phyloP scores from a whole-genome alignment of 2,797 vertebrate species.

The Sorex maritimensis region DNA sequence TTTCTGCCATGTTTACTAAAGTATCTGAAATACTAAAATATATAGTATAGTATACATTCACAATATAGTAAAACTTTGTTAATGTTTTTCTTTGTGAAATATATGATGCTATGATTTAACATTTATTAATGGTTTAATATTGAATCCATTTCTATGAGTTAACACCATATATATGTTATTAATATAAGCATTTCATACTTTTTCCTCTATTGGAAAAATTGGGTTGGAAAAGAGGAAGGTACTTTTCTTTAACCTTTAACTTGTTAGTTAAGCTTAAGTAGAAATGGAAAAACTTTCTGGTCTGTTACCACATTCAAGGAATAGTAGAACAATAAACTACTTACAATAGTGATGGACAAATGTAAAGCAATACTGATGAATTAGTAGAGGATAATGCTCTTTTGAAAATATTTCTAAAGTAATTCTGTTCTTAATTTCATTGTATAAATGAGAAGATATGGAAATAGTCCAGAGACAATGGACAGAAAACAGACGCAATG shows the following conservation, averaged over 20 bases:
- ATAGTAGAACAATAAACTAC: background rate
- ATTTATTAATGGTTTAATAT: background rate
- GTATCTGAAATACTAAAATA: too few species aligned
- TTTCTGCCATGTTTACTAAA: background rate
- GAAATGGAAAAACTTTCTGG: too few species aligned
- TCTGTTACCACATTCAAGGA: background rate
- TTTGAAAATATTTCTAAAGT: background rate
- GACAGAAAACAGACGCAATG: background rate
- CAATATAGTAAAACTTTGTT: background rate
- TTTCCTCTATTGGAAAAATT: background rate
- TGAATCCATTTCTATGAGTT: slow-evolving; percentile 15
- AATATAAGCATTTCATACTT: background rate
- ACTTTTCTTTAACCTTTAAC: too few species aligned
- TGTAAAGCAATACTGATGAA: background rate
- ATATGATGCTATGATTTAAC: background rate
- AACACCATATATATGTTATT: background rate
- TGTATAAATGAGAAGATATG: background rate
- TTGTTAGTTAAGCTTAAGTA: too few species aligned
- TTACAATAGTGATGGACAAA: too few species aligned
- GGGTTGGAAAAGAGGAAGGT: too few species aligned
- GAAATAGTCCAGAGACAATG: background rate
- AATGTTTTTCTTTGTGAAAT: background rate
- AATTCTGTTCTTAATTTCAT: background rate
- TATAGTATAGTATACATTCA: too few species aligned
- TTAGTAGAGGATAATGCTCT: accelerated